These are phyloP conservation scores for Yponomeuta evonymella DNA, from an alignment of 2,888 invertebrate genomes.

Conservation along the genomic window DNA sequence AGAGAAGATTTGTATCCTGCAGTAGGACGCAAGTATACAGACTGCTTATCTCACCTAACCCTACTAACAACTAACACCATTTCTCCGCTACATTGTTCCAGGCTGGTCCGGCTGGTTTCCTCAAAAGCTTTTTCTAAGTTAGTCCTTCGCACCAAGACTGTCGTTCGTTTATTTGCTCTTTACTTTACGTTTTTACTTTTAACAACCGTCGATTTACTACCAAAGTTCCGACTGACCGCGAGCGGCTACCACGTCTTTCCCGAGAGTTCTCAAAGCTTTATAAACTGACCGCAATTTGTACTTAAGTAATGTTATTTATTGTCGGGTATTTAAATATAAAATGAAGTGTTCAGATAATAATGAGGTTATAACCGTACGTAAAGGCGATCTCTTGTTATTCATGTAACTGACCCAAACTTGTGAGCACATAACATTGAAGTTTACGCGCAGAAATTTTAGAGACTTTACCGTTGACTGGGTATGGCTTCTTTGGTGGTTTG, in stretches of 20 bases:
- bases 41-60: not conserved
- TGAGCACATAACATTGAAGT: slow-evolving; percentile 67
- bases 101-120: slow-evolving; percentile 95
- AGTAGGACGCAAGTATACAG: slow-evolving; percentile 2
- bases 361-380: slow-evolving; percentile 6
- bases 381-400: slow-evolving; percentile 12
- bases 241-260: slow-evolving; percentile 53
- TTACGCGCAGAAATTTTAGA: no score
- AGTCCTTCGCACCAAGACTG: slow-evolving; percentile 73
- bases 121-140: slow-evolving; percentile 95
- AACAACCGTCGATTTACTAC: slow-evolving; percentile 17
- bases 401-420: slow-evolving; percentile 33
- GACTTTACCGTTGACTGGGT: no score
- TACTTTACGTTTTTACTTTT: slow-evolving; percentile 33
- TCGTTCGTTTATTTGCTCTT: slow-evolving; percentile 66
- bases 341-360: slow-evolving; percentile 71
- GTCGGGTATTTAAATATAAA: slow-evolving; percentile 45
- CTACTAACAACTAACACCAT: slow-evolving; percentile 43
- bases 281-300: slow-evolving; percentile 47
- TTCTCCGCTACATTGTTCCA: slow-evolving; percentile 53
- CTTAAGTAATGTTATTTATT: slow-evolving; percentile 45
- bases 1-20: not conserved
- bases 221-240: slow-evolving; percentile 27
- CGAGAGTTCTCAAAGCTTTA: slow-evolving; percentile 43
- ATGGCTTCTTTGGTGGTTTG: no score